These are phyloP conservation scores for Cyprinodon brontotheroides DNA, from an alignment of 2,113 vertebrate species.

Conservation along the genomic window DNA sequence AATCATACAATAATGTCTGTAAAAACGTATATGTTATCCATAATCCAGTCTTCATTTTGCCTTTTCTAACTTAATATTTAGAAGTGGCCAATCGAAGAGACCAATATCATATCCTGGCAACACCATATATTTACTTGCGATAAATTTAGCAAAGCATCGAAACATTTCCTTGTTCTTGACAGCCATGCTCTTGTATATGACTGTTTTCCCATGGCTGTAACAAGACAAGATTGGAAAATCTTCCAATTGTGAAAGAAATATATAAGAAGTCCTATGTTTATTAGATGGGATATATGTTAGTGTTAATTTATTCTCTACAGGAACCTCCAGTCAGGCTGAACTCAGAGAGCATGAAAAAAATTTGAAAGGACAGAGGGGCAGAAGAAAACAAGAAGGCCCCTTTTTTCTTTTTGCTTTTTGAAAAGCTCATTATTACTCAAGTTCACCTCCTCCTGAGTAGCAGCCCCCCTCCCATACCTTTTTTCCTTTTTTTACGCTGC, in stretches of 20 bases:
- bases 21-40: no score
- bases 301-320: conserved; percentile 35
- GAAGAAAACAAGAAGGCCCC: conserved; percentile 69
- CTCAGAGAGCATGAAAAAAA: conserved; percentile 64
- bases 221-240: no score
- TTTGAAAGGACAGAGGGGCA: conserved; percentile 58
- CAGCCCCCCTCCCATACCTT: conserved; percentile 36
- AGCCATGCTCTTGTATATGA: background rate
- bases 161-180: background rate
- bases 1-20: no score
- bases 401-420: conserved; percentile 63
- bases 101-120: background rate
- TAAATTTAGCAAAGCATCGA: background rate
- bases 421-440: conserved; percentile 68
- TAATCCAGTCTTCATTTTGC: no score
- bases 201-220: background rate
- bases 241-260: background rate
- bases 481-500: conserved; percentile 42
- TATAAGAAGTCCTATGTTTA: conserved; percentile 26
- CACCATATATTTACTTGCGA: background rate
- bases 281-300: conserved; percentile 34
- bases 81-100: no score
- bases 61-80: no score
- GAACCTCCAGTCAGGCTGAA: conserved; percentile 51
- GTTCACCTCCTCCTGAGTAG: conserved; percentile 47